Percentiles rank a stretch among this genome's conserved stretches.
Evolutionary conservation across 2,797 vertebrate species (phyloP).

Genomic region (Sebastes variabilis): DNA sequence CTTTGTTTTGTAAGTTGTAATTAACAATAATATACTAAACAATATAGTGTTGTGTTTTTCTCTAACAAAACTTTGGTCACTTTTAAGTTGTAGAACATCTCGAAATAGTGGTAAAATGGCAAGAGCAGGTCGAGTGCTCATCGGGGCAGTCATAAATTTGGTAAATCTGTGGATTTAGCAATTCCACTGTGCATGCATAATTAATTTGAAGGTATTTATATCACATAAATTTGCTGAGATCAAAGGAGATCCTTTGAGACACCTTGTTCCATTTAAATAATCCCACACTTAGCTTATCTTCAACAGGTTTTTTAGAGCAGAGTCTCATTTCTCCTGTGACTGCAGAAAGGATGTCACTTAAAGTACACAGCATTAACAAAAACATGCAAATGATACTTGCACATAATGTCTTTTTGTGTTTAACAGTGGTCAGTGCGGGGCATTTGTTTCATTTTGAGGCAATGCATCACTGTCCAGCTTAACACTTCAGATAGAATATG

Average conservation of each 20-base stretch:
- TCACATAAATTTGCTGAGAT: constrained; percentile 66
- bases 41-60: constrained; percentile 42
- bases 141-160: constrained; percentile 21
- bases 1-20: constrained; percentile 36
- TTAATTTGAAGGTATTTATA: constrained; percentile 77
- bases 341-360: not conserved
- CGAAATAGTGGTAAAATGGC: constrained; percentile 3
- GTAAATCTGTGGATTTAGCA: constrained; percentile 47
- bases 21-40: constrained; percentile 28
- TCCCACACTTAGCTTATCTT: constrained; percentile 47
- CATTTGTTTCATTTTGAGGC: constrained; percentile 21
- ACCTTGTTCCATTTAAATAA: constrained; percentile 72
- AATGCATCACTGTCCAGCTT: constrained; percentile 29
- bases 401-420: not conserved
- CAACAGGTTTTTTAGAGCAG: constrained; percentile 49
- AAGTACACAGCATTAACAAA: not conserved
- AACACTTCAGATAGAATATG: not conserved
- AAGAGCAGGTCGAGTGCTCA: constrained; percentile 8
- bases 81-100: constrained; percentile 6
- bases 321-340: constrained; percentile 14
- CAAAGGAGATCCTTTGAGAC: constrained; percentile 70
- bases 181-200: constrained; percentile 62
- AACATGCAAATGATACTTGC: not conserved
- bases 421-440: not conserved
- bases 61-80: not conserved